Evolutionary conservation across 2,797 vertebrate species (phyloP), one percentile per base, ranked within the genome.

Genomic region (Acanthurus tractus): DNA sequence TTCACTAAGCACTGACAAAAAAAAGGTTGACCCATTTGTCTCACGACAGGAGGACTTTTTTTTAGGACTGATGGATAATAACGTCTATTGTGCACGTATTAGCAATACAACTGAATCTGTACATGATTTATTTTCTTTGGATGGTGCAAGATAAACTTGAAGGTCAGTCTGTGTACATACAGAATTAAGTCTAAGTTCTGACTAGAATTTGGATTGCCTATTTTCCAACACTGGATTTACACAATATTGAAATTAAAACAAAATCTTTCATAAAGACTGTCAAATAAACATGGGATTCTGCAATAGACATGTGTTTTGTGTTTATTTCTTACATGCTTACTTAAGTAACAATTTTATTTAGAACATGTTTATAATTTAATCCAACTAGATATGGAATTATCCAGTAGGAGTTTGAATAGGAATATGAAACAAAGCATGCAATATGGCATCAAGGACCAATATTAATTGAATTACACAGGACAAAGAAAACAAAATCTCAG

Each of bases 231-330:
- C 65, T 84, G 79, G 71, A 86, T 77, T 72, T 44, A 84, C 70
- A 52, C 65, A 52, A 59, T 72, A 72, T 82, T 70, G 73, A 83
- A 83, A 89, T 56, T 82, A 63, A 84, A 82, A 75, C 79, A 82
- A 83, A 50, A 81, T 52, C 61, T 70, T 81, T 86, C 63, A 85
- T 71, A 70, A 83, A 70, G 42, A 84, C 63, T 82, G 85, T 86
- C 74, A 76, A 94, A 95, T 93, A 94, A 94, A 93, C 45, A 49
- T 82, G 63, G 48, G 71, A 84, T 86, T 88, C 85, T 88, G 77
- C 77, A 76, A 75, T 70, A 70, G 48, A 71, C 54, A 38, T 14
- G 61, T 44, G 42, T 76, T 4, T 44, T 54, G 65, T 74, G 52
- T 64, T 69, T 0, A 49, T 83, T 83, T 72, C 13, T 73, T 8